phyloP scores from a whole-genome alignment of 37 sponge, comb jelly and placozoan genomes.

The Cladorhizidae sp. region DNA sequence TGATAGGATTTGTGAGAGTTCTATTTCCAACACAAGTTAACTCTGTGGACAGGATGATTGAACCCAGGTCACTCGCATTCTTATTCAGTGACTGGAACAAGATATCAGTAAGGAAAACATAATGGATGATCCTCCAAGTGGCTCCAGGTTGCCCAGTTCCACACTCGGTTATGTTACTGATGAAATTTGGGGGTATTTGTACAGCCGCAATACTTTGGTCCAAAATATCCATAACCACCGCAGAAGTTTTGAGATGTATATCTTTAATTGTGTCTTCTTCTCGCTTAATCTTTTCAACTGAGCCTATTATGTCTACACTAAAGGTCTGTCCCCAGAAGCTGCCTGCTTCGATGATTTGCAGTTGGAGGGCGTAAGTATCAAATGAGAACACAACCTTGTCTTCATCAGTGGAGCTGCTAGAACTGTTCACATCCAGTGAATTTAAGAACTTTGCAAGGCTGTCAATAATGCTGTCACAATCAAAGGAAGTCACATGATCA shows the following conservation, averaged over 20 bases:
- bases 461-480: slow-evolving; percentile 13
- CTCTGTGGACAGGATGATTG: slow-evolving; percentile 11
- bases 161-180: background rate
- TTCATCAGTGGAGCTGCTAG: background rate
- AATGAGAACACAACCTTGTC: background rate
- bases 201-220: background rate
- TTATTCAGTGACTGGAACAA: slow-evolving; percentile 14
- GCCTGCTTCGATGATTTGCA: slow-evolving; percentile 18
- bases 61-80: background rate
- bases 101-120: slow-evolving; percentile 23
- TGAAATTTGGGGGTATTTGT: background rate
- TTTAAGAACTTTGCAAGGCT: slow-evolving; percentile 14
- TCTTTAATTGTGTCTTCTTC: background rate
- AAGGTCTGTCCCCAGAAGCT: slow-evolving; percentile 18
- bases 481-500: background rate
- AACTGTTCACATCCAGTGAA: background rate
- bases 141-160: background rate
- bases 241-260: background rate
- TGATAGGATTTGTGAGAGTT: background rate
- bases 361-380: slow-evolving; percentile 38
- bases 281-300: slow-evolving; percentile 27
- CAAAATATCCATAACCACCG: background rate
- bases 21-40: slow-evolving; percentile 12
- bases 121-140: slow-evolving; percentile 14
- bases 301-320: slow-evolving; percentile 38